Base-by-base conservation (phyloP, 1,140 invertebrate genomes). In the Drosophila lowei region DNA sequence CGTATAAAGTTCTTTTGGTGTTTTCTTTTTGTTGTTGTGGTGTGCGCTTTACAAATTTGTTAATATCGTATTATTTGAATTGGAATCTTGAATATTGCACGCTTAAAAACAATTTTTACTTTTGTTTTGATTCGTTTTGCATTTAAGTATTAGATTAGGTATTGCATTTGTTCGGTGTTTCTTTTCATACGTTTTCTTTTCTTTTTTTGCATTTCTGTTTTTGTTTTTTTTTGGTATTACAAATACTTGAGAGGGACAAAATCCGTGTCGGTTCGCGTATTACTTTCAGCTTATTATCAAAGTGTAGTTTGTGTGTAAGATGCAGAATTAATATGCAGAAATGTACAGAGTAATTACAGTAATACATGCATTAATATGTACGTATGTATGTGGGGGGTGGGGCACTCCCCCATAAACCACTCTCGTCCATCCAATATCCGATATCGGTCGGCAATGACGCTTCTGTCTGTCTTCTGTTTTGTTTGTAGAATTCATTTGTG, bases 401-500 rank as follows among this genome's bases (percentile, higher is more conserved):
- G 11, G 4, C 21, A 18, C 55, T 61, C 18, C 64, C 30, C 63
- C 63, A 70, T 57, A 38, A 38, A 38, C 34, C 34, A 38, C 34
- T 38, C 34, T 44, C 52, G 44, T 57, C 25, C 38, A 18, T 47
- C 44, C 15, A 11, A 38, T 42, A 88, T 88, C 83, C 83, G 83
- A 88, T 90, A 90, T 90, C 86, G 86, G 86, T 86, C 73, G 79
- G 86, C 86, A 66, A 75, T 61, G 81, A 88, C 85, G 85, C 83
- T 86, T 88, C 79, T 89, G 77, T 85, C 57, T 79, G 28, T 72
- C 21, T 55, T 21, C 64, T 23, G 25, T 41, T 50, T 15, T 42
- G 34, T 74, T 58, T 46, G 49, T 55, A 15, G 15, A 60, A 75
- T 41, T 30, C 25, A 15, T 30, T 43, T 47, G 57, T 74, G 44